phyloP scores from a whole-genome alignment of 2,113 vertebrate species.

The Chloropsis hardwickii region DNA sequence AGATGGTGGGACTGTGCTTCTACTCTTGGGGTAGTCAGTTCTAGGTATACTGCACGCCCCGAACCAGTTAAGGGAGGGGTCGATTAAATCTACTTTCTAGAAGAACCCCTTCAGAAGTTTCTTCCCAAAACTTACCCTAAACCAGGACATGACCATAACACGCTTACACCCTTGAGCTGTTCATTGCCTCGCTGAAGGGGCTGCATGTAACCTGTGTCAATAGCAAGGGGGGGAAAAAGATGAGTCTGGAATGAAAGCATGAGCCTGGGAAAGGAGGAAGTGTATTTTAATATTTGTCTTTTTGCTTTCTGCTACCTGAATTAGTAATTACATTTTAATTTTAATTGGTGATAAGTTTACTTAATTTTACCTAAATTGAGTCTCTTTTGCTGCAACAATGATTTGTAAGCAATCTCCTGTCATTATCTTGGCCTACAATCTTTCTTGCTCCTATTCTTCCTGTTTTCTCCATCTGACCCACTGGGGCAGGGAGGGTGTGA shows the following conservation, averaged over 20 bases:
- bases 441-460: neutral
- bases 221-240: neutral
- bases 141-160: neutral
- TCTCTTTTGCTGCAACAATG: neutral
- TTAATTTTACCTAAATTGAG: neutral
- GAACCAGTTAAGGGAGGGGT: no score
- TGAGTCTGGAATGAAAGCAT: neutral
- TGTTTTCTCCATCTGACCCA: neutral
- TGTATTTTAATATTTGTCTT: neutral
- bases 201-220: neutral
- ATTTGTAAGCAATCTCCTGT: neutral
- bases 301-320: neutral
- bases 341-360: neutral
- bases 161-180: neutral
- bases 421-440: neutral
- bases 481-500: neutral
- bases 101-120: no score
- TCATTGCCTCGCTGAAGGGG: neutral
- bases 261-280: neutral
- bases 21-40: no score
- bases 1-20: no score
- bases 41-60: no score
- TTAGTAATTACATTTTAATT: neutral
- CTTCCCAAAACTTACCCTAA: no score
- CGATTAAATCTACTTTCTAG: no score